These are phyloP conservation scores for Sus cebifrons DNA, from an alignment of 2,797 vertebrate species.

Conservation along the genomic window DNA sequence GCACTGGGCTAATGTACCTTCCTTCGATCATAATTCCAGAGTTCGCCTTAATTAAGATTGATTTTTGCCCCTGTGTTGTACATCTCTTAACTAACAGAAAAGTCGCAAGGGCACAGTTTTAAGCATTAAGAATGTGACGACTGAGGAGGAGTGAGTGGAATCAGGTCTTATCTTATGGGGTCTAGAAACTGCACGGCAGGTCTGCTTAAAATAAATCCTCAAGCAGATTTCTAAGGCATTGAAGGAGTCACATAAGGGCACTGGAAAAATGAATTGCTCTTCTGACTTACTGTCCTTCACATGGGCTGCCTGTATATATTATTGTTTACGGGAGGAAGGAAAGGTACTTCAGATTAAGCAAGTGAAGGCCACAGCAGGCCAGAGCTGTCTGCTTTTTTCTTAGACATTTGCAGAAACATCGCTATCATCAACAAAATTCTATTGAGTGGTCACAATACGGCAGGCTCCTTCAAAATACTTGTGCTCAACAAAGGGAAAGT, in stretches of 20 bases:
- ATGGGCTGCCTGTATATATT: not conserved
- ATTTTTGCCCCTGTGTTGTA: conserved; percentile 84
- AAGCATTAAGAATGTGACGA: conserved; percentile 80
- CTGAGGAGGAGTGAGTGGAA: conserved; percentile 55
- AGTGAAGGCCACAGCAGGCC: not conserved
- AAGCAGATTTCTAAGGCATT: conserved; percentile 45
- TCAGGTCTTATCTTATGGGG: conserved; percentile 70
- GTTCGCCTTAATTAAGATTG: conserved; percentile 87
- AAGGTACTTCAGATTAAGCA: conserved; percentile 59
- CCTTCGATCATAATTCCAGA: conserved; percentile 86
- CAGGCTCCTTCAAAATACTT: conserved; percentile 36
- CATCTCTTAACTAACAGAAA: conserved; percentile 86
- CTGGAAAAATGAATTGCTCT: conserved; percentile 64
- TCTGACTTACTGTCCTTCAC: conserved; percentile 53
- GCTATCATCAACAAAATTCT: conserved; percentile 55
- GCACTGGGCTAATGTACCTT: conserved; percentile 85
- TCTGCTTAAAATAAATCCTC: conserved; percentile 64
- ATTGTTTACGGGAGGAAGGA: conserved; percentile 60
- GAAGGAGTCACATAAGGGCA: conserved; percentile 51
- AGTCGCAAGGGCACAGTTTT: conserved; percentile 84
- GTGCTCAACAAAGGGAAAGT: conserved; percentile 40
- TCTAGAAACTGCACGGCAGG: not conserved
- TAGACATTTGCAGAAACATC: conserved; percentile 66
- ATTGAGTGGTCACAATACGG: conserved; percentile 7
- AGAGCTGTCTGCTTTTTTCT: conserved; percentile 42